These are phyloP conservation scores for Microctenopoma steveboyesi DNA, from an alignment of 2,797 vertebrate species.

Conservation along the genomic window DNA sequence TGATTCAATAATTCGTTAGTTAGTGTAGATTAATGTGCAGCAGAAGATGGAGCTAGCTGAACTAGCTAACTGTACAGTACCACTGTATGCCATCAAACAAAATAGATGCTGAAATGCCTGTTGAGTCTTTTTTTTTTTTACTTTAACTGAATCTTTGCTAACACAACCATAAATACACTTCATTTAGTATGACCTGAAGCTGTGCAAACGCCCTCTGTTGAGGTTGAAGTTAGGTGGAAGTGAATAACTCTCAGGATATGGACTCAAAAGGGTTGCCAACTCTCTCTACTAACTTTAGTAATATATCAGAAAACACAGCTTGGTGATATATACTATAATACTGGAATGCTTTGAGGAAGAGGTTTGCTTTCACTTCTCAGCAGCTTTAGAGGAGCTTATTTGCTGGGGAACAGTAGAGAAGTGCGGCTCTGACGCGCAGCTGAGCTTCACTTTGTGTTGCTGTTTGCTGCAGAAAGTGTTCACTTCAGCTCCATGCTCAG, in stretches of 20 bases:
- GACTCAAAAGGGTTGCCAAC: too few relatives aligned
- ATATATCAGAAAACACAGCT: background rate
- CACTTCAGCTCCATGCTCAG: conserved; percentile 40
- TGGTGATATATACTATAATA: background rate
- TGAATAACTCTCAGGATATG: background rate
- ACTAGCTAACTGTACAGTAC: background rate
- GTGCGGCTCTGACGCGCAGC: conserved; percentile 10
- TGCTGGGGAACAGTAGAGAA: conserved; percentile 7
- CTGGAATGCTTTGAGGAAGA: background rate
- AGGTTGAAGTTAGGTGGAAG: background rate
- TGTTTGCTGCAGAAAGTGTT: conserved; percentile 31
- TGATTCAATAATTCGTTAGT: conserved; percentile 16
- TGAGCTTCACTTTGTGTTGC: conserved; percentile 22
- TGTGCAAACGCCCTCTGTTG: too few relatives aligned
- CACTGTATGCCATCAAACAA: too few relatives aligned
- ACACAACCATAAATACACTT: background rate
- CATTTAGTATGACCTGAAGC: too few relatives aligned
- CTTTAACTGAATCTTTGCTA: background rate
- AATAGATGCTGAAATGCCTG: background rate
- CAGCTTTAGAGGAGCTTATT: conserved; percentile 21
- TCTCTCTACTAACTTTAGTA: background rate
- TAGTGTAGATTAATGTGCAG: background rate
- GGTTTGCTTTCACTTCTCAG: conserved; percentile 4
- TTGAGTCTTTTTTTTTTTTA: too few relatives aligned
- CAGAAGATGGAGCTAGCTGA: background rate